Evolutionary conservation across 2,113 vertebrate species (phyloP).

Genomic region (human (Homo sapiens)): DNA sequence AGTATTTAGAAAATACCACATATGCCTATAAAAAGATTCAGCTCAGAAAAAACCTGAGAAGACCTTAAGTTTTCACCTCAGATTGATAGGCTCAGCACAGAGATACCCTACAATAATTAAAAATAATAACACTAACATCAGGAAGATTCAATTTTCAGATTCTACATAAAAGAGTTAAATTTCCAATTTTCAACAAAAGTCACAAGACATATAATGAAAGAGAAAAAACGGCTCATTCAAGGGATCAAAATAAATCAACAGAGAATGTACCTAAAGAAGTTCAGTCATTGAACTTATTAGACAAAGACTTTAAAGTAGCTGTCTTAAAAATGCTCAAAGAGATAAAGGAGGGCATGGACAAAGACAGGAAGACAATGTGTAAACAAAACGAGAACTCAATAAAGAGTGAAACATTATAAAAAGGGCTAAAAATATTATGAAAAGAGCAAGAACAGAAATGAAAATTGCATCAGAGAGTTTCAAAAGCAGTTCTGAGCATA

Average conservation of each 20-base stretch:
- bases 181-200: neutral
- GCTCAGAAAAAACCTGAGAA: neutral
- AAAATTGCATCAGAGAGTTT: neutral
- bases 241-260: neutral
- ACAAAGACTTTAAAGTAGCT: neutral
- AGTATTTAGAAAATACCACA: neutral
- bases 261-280: neutral
- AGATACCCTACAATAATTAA: neutral
- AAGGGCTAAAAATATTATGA: neutral
- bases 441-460: neutral
- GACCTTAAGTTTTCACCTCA: neutral
- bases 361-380: too few relatives aligned
- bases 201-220: neutral
- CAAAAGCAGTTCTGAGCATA: neutral
- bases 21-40: neutral
- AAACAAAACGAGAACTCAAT: neutral
- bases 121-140: neutral
- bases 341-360: neutral
- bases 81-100: neutral
- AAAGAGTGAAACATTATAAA: neutral
- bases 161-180: neutral
- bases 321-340: neutral
- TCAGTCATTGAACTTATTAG: neutral
- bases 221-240: neutral
- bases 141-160: neutral